A percentile compares a stretch with the other conserved stretches of the same genome.
phyloP scores from a whole-genome alignment of 2,888 invertebrate species.

The Drosophila mulleri region DNA sequence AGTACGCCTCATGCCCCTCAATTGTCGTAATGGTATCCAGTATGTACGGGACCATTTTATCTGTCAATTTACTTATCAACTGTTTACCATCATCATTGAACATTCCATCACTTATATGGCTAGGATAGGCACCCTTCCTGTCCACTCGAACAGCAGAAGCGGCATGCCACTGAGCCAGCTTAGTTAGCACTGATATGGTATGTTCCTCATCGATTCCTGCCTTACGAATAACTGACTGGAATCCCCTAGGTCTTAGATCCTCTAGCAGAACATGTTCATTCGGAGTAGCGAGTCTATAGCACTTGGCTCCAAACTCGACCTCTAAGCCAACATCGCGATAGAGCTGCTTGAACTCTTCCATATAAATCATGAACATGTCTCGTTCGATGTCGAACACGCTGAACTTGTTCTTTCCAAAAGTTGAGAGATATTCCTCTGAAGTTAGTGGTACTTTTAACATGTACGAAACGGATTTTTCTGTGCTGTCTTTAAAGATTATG shows the following conservation, averaged over 20 bases:
- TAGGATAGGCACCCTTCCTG: conserved; percentile 59
- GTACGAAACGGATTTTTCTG: conserved; percentile 26
- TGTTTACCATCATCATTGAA: conserved; percentile 19
- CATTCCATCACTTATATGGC: conserved; percentile 12
- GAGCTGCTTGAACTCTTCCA: conserved; percentile 44
- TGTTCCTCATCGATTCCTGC: conserved; percentile 75
- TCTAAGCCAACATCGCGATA: conserved; percentile 53
- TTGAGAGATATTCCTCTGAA: conserved; percentile 32
- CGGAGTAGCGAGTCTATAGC: conserved; percentile 37
- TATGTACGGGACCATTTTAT: too few species aligned
- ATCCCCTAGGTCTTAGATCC: conserved; percentile 69
- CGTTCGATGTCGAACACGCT: conserved; percentile 66
- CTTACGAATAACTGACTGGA: conserved; percentile 67
- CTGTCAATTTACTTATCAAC: too few species aligned
- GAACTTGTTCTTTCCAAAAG: conserved; percentile 27
- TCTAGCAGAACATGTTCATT: conserved; percentile 68
- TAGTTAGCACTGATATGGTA: conserved; percentile 69
- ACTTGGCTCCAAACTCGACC: conserved; percentile 54
- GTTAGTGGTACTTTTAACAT: conserved; percentile 47
- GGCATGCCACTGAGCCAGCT: conserved; percentile 82
- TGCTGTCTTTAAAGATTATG: conserved; percentile 22
- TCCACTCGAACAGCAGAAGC: conserved; percentile 73
- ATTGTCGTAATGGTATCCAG: too few species aligned
- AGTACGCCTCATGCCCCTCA: conserved; percentile 29
- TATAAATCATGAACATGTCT: conserved; percentile 59